These are phyloP conservation scores for Habropoda laboriosa DNA, from an alignment of 1,140 invertebrate genomes.

Conservation along the genomic window DNA sequence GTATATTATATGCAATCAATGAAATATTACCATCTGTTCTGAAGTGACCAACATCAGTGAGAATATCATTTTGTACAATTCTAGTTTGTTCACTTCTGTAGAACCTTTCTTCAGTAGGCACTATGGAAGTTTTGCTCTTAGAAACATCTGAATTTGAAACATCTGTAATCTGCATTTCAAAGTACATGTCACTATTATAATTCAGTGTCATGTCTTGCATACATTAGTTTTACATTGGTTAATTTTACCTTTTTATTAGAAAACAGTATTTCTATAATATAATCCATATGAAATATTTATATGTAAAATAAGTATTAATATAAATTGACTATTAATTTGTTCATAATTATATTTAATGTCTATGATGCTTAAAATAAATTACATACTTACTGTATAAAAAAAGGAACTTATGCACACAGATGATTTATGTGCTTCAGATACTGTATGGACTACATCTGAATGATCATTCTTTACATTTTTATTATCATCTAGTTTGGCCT, in stretches of 20 bases:
- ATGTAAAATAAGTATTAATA: background rate
- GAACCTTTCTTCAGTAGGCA: constrained; percentile 13
- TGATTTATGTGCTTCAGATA: constrained; percentile 32
- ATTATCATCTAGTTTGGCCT: constrained; percentile 47
- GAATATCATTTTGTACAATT: constrained; percentile 42
- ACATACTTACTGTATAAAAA: constrained; percentile 38
- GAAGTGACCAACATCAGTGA: constrained; percentile 60
- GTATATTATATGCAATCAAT: background rate
- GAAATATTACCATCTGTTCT: constrained; percentile 67
- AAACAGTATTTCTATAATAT: background rate
- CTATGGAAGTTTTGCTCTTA: constrained; percentile 32
- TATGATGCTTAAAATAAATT: background rate
- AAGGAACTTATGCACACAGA: constrained; percentile 34
- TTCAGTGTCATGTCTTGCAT: too few relatives aligned
- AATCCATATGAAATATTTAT: background rate
- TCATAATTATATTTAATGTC: background rate
- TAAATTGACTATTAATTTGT: too few relatives aligned
- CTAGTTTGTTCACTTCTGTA: constrained; percentile 24
- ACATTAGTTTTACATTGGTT: too few relatives aligned
- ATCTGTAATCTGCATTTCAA: constrained; percentile 31
- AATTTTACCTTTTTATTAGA: background rate
- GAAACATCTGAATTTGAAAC: constrained; percentile 12
- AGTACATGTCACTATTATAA: constrained; percentile 7
- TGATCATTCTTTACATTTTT: constrained; percentile 17
- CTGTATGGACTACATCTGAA: background rate